phyloP scores from a whole-genome alignment of 2,113 vertebrate genomes.

The Aegotheles bennettii region DNA sequence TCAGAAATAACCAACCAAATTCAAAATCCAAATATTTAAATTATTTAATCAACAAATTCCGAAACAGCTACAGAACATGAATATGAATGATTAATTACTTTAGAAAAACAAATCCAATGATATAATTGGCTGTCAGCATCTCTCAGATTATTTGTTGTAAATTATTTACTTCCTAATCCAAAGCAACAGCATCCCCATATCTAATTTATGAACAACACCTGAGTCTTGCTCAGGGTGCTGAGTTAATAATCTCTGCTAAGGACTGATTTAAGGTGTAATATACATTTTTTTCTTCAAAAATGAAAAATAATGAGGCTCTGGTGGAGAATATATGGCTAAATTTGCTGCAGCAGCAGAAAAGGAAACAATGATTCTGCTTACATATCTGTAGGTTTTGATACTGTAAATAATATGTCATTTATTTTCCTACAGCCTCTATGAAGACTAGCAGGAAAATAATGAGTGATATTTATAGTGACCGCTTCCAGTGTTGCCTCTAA shows the following conservation, averaged over 20 bases:
- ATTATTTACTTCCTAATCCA: constrained; percentile 13
- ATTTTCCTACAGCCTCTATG: background rate
- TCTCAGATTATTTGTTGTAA: background rate
- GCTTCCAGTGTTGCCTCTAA: background rate
- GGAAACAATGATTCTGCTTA: background rate
- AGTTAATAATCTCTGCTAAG: background rate
- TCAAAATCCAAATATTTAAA: background rate
- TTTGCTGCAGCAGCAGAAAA: background rate
- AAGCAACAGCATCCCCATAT: background rate
- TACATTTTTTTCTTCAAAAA: background rate
- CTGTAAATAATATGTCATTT: constrained; percentile 1
- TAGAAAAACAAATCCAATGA: background rate
- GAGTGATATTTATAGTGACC: background rate
- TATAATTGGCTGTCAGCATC: background rate
- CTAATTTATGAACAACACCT: background rate
- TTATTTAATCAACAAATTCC: background rate
- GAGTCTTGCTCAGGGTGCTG: background rate
- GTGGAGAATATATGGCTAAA: background rate
- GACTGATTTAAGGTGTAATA: background rate
- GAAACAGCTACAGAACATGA: background rate
- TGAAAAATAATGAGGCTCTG: background rate
- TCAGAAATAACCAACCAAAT: background rate
- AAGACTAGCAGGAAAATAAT: background rate
- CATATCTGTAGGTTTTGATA: background rate
- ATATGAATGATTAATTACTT: background rate